These are phyloP conservation scores for Asbolus verrucosus DNA, from an alignment of 1,140 invertebrate genomes.

Conservation along the genomic window DNA sequence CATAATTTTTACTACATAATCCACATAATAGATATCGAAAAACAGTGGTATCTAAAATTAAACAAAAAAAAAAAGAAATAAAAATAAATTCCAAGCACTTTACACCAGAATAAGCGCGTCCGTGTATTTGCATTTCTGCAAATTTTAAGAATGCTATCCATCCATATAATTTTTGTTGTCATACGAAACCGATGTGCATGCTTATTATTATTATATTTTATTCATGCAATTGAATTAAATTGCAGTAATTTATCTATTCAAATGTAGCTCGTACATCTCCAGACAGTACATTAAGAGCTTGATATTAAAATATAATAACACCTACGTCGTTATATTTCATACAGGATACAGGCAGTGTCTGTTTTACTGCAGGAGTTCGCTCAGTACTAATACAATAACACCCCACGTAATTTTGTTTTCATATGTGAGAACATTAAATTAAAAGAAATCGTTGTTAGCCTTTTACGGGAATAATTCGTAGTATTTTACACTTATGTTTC, in stretches of 20 bases:
- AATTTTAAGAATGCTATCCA: constrained; percentile 1
- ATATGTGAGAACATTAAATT: constrained; percentile 23
- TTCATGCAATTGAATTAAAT: constrained; percentile 58
- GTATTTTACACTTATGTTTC: background rate
- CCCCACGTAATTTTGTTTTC: constrained; percentile 43
- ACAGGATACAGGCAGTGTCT: constrained; percentile 27
- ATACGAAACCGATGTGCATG: constrained; percentile 19
- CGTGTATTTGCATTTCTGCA: constrained; percentile 18
- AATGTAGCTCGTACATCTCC: constrained; percentile 54
- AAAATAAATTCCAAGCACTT: too few relatives aligned
- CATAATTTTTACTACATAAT: too few relatives aligned
- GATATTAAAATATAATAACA: constrained; percentile 62
- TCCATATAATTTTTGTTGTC: constrained; percentile 22
- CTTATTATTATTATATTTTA: constrained; percentile 49
- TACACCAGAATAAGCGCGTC: too few relatives aligned
- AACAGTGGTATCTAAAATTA: too few relatives aligned
- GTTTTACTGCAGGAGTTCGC: constrained; percentile 36
- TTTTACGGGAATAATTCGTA: constrained; percentile 10
- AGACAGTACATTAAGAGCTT: constrained; percentile 55
- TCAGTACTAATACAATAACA: constrained; percentile 40
- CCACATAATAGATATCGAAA: too few relatives aligned
- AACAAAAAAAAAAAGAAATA: too few relatives aligned
- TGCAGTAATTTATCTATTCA: constrained; percentile 58
- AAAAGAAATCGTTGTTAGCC: background rate
- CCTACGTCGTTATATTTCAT: constrained; percentile 55